A percentile compares a stretch with the other conserved stretches of the same genome.
Conservation (phyloP, 1,140 invertebrate genomes). For the Probaryconus sp. region DNA sequence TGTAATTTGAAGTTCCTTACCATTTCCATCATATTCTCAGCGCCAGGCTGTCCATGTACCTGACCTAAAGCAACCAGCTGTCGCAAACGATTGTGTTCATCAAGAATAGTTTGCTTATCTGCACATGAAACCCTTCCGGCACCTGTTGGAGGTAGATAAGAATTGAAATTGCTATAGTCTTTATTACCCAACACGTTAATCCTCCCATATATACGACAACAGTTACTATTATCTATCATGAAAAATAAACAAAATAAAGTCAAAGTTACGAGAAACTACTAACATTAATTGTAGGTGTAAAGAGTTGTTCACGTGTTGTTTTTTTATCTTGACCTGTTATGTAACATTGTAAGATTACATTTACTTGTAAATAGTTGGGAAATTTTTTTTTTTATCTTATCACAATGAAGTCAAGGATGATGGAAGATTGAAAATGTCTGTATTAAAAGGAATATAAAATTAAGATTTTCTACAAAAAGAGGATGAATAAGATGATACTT, state of each 20-base stretch:
- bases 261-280: too few species aligned
- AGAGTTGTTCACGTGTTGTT: too few species aligned
- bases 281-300: too few species aligned
- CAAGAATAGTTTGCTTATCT: slow-evolving; percentile 86
- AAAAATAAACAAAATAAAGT: slow-evolving; percentile 38
- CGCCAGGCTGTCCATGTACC: slow-evolving; percentile 85
- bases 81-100: slow-evolving; percentile 87
- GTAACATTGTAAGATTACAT: too few species aligned
- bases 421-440: too few species aligned
- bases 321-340: too few species aligned
- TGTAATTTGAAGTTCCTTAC: slow-evolving; percentile 73
- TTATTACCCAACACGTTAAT: slow-evolving; percentile 43
- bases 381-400: too few species aligned
- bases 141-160: slow-evolving; percentile 74
- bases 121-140: slow-evolving; percentile 83
- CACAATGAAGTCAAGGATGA: too few species aligned
- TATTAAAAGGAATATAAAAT: too few species aligned
- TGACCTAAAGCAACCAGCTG: slow-evolving; percentile 88
- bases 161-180: slow-evolving; percentile 48
- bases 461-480: too few species aligned
- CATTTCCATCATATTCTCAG: slow-evolving; percentile 90
- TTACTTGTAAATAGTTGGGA: too few species aligned
- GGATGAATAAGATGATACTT: too few species aligned
- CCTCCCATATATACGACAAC: slow-evolving; percentile 22
- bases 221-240: slow-evolving; percentile 43